Base-by-base conservation (phyloP, 2,797 vertebrate species). In the Lepilemur ruficaudatus region DNA sequence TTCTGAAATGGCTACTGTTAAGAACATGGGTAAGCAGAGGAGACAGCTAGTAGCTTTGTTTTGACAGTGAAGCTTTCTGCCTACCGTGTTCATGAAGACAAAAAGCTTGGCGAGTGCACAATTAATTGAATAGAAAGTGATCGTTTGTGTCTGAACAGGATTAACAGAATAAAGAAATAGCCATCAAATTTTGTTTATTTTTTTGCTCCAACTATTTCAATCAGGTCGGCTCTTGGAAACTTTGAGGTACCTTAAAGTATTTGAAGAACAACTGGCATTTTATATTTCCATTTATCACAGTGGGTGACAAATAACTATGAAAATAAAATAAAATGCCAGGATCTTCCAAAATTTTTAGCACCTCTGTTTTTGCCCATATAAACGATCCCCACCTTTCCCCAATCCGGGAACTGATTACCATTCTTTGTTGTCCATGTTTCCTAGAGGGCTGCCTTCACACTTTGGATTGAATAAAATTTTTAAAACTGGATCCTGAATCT, bases 1-100 rank as follows among this genome's bases (percentile, higher is more conserved):
- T 89, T 94, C 96, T 95, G 94, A 89, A 97, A 95, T 87, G 83
- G 61, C 28, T 88, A 55, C 5, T 55, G 55, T 87, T 97, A 63
- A 93, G 94, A 96, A 86, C 22, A 78, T 48, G 15, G 20, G 76
- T 91, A 92, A 93, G 73, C 50, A 82, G 55, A 76, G n/a, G 46
- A 92, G 80, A 90, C 61, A 97, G 88, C 55, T 43, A 46, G 28
- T 52, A 89, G 59, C 50, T 82, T 65, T 88, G 23, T 87, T 96
- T 95, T 91, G 67, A 65, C 52, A 87, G 35, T 13, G 61, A 63
- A 93, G 65, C 2, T 80, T 89, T 95, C 72, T 90, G 32, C 38
- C 78, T 88, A 61, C 38, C 15, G 22, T 79, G 32, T 93, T 69
- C 46, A 87, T 32, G 76, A 88, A 85, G 93, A 92, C 84, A 82